phyloP scores from a whole-genome alignment of 2,113 vertebrate genomes.

The Oophaga pumilio region DNA sequence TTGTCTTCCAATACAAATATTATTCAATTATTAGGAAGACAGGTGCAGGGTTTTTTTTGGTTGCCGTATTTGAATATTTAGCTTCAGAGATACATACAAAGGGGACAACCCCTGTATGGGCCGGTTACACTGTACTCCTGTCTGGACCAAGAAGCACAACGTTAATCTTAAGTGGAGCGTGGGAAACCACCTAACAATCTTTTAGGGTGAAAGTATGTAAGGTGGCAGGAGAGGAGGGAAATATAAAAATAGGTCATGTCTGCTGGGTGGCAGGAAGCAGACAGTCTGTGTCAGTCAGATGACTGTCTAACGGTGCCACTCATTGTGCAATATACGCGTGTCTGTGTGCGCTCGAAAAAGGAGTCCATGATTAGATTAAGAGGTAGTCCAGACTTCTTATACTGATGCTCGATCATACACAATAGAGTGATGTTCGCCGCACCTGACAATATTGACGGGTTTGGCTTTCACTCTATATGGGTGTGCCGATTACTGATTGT shows the following conservation, averaged over 20 bases:
- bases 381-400: no score
- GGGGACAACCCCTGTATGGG: slow-evolving; percentile 16
- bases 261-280: slow-evolving; percentile 34
- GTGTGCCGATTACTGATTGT: no score
- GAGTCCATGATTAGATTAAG: no score
- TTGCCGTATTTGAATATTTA: background rate
- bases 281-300: background rate
- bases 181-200: slow-evolving; percentile 34
- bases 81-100: background rate
- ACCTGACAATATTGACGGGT: no score
- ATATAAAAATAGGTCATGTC: slow-evolving; percentile 32
- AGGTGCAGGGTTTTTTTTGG: background rate
- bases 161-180: background rate
- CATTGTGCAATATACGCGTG: no score
- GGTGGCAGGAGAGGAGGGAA: slow-evolving; percentile 24
- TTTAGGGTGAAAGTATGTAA: slow-evolving; percentile 11
- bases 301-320: background rate
- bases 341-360: no score
- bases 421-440: no score
- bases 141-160: background rate
- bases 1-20: no score
- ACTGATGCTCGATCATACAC: no score
- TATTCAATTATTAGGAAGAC: background rate
- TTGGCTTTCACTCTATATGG: no score
- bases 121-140: background rate